phyloP scores from a whole-genome alignment of 37 sponge, comb jelly and placozoan species.

The Halisarca cf. caerulea region DNA sequence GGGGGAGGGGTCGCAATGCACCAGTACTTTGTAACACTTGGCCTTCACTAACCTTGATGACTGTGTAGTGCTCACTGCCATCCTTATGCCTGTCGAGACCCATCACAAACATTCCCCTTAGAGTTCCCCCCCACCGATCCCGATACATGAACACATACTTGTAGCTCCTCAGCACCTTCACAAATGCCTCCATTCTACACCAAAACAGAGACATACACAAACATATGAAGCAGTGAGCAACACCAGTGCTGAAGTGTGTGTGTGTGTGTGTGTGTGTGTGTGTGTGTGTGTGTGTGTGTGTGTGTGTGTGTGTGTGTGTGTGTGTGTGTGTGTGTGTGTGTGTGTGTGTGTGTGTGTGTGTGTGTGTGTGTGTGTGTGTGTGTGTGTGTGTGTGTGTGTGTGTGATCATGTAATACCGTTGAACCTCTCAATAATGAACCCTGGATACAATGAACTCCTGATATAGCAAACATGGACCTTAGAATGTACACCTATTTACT shows the following conservation, averaged over 20 bases:
- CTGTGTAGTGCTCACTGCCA: constrained; percentile 45
- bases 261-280: too few relatives aligned
- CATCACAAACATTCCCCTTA: constrained; percentile 69
- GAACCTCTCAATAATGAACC: too few relatives aligned
- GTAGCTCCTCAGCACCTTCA: constrained; percentile 51
- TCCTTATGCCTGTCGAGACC: constrained; percentile 17
- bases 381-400: constrained; percentile 18
- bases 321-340: constrained; percentile 7
- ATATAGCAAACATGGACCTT: too few relatives aligned
- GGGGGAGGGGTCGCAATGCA: neutral
- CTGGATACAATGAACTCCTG: too few relatives aligned
- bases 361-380: constrained; percentile 20
- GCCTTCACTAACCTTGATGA: constrained; percentile 29
- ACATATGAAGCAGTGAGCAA: too few relatives aligned
- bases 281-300: too few relatives aligned
- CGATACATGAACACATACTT: constrained; percentile 55
- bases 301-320: too few relatives aligned
- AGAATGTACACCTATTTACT: too few relatives aligned
- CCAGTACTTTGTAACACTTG: neutral
- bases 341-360: constrained; percentile 19
- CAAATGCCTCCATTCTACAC: constrained; percentile 38
- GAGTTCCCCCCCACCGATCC: constrained; percentile 71
- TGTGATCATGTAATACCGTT: neutral
- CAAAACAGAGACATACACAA: neutral
- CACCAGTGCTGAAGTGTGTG: too few relatives aligned